Base-by-base conservation (phyloP, 92 coral and sea anemone species). In the Siderastrea radians region DNA sequence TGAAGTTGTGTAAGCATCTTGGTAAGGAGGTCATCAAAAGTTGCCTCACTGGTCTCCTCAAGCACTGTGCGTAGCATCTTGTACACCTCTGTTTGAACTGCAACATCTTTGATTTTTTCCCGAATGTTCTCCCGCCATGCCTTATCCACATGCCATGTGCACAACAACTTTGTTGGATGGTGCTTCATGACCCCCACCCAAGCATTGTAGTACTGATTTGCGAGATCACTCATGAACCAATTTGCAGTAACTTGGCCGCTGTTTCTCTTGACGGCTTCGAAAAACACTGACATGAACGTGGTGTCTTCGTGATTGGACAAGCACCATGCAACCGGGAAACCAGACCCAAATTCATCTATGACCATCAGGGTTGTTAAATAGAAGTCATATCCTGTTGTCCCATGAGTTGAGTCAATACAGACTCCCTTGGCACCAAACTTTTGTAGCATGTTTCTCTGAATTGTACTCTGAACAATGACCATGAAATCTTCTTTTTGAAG, bases 321-420 rank as follows among this genome's bases (percentile, higher is more conserved):
- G 63, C 94, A 91, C 97, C 97, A 94, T 55, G 87, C 96, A 11
- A 77, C 96, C 3, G 96, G 96, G 59, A 91, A 88, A 6, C 96
- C 95, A 49, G 78, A 49, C 3, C 97, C 97, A 72, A 85, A 92
- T 54, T 94, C 93, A 69, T 94, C 93, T 7, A 90, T 44, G 5
- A 88, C 95, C 62, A 94, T 48, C 17, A 88, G 6, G 1, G 96
- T 91, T 2, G 91, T 82, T 3, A 92, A 90, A 16, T 55, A 8
- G 80, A 94, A 94, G 83, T 92, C 92, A 44, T 92, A 86, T 6
- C 72, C 91, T 11, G 73, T 94, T 1, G 95, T 94, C 1, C 95
- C 91, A 26, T 89, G 93, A 8, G 95, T 91, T 14, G 89, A 66
- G 79, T 92, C 93, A 51, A 66, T 2, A 62, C 95, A 92, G 53